A percentile compares a stretch with the other conserved stretches of the same genome.
Conservation (phyloP, 2,888 invertebrate species). For the Napeogenes inachia region DNA sequence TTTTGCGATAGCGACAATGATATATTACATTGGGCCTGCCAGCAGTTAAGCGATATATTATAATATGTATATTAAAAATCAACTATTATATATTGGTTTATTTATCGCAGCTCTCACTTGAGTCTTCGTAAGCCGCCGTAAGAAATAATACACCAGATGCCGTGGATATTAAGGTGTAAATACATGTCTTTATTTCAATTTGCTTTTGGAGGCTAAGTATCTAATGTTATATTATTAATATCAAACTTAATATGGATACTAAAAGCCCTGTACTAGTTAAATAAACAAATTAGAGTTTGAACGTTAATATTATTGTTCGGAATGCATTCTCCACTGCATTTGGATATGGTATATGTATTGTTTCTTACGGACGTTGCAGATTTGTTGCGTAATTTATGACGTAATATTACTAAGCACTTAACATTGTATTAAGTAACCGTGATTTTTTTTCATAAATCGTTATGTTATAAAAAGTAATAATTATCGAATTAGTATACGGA, state of each 20-base stretch:
- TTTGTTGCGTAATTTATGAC: background rate
- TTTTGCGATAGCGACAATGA: background rate
- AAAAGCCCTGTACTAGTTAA: too few relatives aligned
- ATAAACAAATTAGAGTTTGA: too few relatives aligned
- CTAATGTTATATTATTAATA: background rate
- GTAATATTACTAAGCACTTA: too few relatives aligned
- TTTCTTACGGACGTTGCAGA: conserved; percentile 44
- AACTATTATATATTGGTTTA: conserved; percentile 38
- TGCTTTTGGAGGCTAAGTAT: conserved; percentile 11
- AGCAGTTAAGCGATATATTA: conserved; percentile 1
- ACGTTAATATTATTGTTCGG: background rate
- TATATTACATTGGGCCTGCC: background rate
- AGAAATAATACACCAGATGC: conserved; percentile 54
- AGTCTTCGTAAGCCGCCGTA: conserved; percentile 37
- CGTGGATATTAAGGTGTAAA: conserved; percentile 55
- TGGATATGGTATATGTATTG: conserved; percentile 42
- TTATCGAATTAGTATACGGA: too few relatives aligned
- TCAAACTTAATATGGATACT: background rate
- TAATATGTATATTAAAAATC: background rate
- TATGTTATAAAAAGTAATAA: too few relatives aligned
- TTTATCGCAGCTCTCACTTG: conserved; percentile 49
- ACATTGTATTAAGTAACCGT: too few relatives aligned
- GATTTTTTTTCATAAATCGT: too few relatives aligned
- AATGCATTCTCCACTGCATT: conserved; percentile 37
- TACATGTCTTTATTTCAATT: conserved; percentile 29